These are phyloP conservation scores for Mesochorus sp. DNA, from an alignment of 2,888 invertebrate species.

Conservation along the genomic window DNA sequence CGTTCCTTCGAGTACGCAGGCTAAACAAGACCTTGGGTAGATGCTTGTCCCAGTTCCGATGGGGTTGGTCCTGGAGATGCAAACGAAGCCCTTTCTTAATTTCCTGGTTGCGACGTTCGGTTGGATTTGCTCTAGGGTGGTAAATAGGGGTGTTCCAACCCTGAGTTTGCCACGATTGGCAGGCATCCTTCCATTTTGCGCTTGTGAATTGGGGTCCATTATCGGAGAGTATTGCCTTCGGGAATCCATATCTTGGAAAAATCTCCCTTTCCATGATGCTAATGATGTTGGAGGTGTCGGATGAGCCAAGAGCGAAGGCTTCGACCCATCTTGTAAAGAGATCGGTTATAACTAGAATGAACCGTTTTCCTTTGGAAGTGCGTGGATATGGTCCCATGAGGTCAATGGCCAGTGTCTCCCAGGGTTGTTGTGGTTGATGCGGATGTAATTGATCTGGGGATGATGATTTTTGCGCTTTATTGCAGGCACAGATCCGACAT, in stretches of 20 bases:
- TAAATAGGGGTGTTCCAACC: too few species aligned
- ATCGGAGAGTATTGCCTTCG: not conserved
- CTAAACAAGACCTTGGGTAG: not conserved
- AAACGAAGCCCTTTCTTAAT: not conserved
- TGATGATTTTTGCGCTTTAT: not conserved
- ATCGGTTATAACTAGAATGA: not conserved
- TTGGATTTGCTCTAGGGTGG: too few species aligned
- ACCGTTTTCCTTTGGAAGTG: not conserved
- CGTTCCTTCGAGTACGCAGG: not conserved
- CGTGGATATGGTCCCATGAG: constrained; percentile 1
- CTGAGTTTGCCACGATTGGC: too few species aligned
- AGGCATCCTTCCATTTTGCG: too few species aligned
- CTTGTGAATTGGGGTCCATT: not conserved
- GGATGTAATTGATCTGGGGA: not conserved
- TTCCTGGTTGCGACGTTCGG: not conserved
- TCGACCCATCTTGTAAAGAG: not conserved
- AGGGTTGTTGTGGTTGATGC: not conserved
- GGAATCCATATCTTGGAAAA: not conserved
- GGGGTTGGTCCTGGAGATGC: not conserved
- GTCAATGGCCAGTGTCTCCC: constrained; percentile 1
- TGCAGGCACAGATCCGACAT: not conserved
- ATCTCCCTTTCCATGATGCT: not conserved
- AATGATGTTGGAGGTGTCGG: not conserved
- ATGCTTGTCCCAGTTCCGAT: not conserved
- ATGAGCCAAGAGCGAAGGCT: not conserved